These are phyloP conservation scores for Aphidius ervi DNA, from an alignment of 1,140 invertebrate genomes.

Conservation along the genomic window DNA sequence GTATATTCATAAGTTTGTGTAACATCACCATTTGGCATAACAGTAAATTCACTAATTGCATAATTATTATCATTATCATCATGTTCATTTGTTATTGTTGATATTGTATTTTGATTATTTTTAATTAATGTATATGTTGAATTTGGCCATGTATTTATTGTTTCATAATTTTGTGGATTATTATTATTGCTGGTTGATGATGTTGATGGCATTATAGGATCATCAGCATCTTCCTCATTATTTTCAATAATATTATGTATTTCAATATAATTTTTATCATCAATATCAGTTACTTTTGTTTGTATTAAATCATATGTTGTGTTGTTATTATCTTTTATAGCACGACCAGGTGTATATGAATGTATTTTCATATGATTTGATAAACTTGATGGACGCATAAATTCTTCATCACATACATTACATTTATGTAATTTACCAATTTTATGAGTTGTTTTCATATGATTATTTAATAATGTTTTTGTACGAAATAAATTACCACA, in stretches of 20 bases:
- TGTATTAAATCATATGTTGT: slow-evolving; percentile 25
- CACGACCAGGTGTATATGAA: slow-evolving; percentile 49
- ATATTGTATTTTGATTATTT: slow-evolving; percentile 28
- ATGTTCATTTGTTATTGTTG: slow-evolving; percentile 20
- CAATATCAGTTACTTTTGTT: not conserved
- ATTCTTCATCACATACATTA: slow-evolving; percentile 48
- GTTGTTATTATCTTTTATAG: slow-evolving; percentile 34
- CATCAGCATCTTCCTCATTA: too few relatives aligned
- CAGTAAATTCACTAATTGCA: slow-evolving; percentile 35
- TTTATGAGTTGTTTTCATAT: slow-evolving; percentile 42
- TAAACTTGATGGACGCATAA: slow-evolving; percentile 52
- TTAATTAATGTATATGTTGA: slow-evolving; percentile 38
- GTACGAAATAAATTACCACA: slow-evolving; percentile 48
- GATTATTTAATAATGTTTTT: slow-evolving; percentile 41
- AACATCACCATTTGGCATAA: slow-evolving; percentile 45
- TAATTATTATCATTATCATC: slow-evolving; percentile 31
- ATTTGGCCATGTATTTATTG: slow-evolving; percentile 42
- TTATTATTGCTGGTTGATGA: slow-evolving; percentile 32
- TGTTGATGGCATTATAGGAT: slow-evolving; percentile 11
- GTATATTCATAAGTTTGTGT: slow-evolving; percentile 24
- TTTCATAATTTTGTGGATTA: slow-evolving; percentile 34
- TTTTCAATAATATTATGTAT: too few relatives aligned
- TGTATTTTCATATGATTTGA: slow-evolving; percentile 56
- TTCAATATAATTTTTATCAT: too few relatives aligned
- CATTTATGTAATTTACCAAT: slow-evolving; percentile 44